Conservation (phyloP, 2,797 vertebrate species). For the Aldrovandia affinis region DNA sequence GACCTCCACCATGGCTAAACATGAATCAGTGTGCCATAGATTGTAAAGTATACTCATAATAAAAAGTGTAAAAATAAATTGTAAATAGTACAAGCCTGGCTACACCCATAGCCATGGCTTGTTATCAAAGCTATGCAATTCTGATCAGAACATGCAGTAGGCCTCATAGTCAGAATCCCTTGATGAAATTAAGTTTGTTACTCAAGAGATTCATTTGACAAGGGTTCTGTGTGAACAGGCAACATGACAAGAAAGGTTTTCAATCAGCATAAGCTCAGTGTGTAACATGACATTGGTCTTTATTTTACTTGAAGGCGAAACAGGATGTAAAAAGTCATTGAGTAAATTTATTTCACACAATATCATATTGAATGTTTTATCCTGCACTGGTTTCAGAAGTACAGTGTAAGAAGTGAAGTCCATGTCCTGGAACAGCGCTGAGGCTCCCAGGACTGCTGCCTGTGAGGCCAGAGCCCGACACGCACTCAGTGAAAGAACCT, state of each 20-base stretch:
- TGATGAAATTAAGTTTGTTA: not conserved
- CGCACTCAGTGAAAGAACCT: conserved; percentile 26
- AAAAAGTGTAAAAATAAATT: not conserved
- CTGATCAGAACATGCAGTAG: not conserved
- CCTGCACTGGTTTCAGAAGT: not conserved
- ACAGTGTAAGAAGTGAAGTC: not conserved
- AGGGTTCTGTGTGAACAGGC: not conserved
- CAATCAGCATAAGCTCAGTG: too few relatives aligned
- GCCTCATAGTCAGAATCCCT: not conserved
- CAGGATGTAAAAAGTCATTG: not conserved
- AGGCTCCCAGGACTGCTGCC: not conserved
- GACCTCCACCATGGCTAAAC: conserved; percentile 35
- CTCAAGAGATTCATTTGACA: not conserved
- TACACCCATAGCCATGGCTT: not conserved
- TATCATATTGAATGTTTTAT: not conserved
- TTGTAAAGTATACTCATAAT: not conserved
- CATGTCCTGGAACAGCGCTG: not conserved
- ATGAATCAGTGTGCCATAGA: conserved; percentile 42
- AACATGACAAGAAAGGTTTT: not conserved
- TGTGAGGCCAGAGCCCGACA: conserved; percentile 23
- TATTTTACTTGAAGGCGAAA: not conserved
- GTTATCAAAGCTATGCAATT: not conserved
- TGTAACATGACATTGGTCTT: not conserved
- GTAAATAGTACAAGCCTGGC: not conserved
- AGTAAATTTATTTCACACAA: not conserved